Evolutionary conservation across 2,888 invertebrate species (phyloP), one percentile per base, ranked within the genome.

Genomic region (Nowickia ferox): DNA sequence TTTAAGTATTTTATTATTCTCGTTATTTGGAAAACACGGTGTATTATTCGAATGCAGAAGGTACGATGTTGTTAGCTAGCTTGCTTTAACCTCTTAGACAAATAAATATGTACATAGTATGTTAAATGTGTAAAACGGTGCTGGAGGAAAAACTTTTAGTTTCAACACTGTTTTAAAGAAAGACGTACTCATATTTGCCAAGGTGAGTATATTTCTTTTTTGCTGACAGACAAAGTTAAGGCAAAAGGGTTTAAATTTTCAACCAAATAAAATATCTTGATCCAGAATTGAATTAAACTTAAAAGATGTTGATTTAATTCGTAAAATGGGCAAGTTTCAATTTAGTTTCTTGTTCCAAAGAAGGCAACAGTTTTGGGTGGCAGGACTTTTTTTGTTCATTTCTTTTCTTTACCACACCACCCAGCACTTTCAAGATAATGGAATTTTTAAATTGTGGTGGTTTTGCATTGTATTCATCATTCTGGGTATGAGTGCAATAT

Each of bases 171-270:
- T 30, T 30, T 30, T 30, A 30, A 30, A 4, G 30, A 30, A 30
- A 30, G 30, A 30, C 30, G 30, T 30, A 30, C 0, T 30, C 4
- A 30, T 30, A 30, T 30, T 30, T 30, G 30, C 30, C 30, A 30
- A 3, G 30, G 30, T 30, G 0, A 42, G n/a, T 22, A 42, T 1
- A 9, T 69, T 15, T 53, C n/a, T 22, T 44, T 44, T 57, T 46
- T 71, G 30, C n/a, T 30, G 2, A 30, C 5, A 48, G 53, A 4
- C 8, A 22, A 19, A 11, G 22, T 40, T 42, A 75, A 59, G 40
- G 46, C 42, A 69, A 61, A 77, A 61, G 83, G 88, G 88, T 88
- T 90, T 89, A 90, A 88, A 89, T 48, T 22, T 75, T 63, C 38
- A 74, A 69, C 61, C 59, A 81, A 77, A 68, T 63, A 59, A 66